Evolutionary conservation across 2,888 invertebrate genomes (phyloP).

Genomic region (Tetropium fuscum): DNA sequence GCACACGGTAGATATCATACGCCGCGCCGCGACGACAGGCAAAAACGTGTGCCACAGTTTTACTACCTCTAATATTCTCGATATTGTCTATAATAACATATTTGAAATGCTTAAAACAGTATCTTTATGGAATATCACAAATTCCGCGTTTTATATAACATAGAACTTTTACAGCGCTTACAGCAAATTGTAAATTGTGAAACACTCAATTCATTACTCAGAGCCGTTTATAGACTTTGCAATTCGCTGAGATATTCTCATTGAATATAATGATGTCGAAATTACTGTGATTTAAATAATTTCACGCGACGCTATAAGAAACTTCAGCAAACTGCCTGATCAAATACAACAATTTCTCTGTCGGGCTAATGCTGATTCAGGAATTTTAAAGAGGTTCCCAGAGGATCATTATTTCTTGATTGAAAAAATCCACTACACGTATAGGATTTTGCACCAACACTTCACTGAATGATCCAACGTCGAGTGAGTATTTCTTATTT

Average conservation of each 20-base stretch:
- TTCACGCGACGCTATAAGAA: constrained; percentile 16
- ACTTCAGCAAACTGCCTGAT: constrained; percentile 9
- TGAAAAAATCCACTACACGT: too few relatives aligned
- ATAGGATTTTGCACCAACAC: too few relatives aligned
- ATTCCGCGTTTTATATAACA: constrained; percentile 21
- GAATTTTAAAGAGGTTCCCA: constrained; percentile 1
- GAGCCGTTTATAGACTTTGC: constrained; percentile 19
- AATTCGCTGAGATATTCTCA: constrained; percentile 6
- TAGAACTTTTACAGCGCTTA: constrained; percentile 8
- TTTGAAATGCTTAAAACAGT: background rate
- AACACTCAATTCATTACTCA: constrained; percentile 26
- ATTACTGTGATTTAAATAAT: constrained; percentile 26
- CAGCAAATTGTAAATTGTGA: constrained; percentile 23
- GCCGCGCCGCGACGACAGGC: too few relatives aligned
- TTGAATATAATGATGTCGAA: constrained; percentile 18
- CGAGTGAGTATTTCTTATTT: too few relatives aligned
- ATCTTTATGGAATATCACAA: constrained; percentile 1
- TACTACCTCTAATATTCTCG: too few relatives aligned
- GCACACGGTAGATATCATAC: too few relatives aligned
- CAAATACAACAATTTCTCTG: background rate
- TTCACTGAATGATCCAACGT: too few relatives aligned
- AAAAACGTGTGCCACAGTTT: too few relatives aligned
- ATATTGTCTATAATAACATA: too few relatives aligned
- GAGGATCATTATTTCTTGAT: background rate
- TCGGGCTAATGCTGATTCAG: background rate